Base-by-base conservation (phyloP, 2,888 invertebrate genomes). In the Escarpia spicata region DNA sequence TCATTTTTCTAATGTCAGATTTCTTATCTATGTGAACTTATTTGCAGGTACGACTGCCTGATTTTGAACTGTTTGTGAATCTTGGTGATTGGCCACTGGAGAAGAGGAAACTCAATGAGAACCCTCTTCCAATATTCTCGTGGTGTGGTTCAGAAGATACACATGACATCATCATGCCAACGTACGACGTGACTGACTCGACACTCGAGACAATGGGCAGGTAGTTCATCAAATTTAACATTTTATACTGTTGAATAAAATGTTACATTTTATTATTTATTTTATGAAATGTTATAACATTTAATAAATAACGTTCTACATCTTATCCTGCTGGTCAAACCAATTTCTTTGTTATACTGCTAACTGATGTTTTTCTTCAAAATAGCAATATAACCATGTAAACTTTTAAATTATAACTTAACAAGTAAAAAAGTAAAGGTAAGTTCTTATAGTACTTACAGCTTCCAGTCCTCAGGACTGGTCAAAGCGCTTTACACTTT, bases 81-180 rank as follows among this genome's bases (percentile, higher is more conserved):
- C 97, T 99, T 26, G 99, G 99, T 31, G 99, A 99, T 96, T 99
- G 99, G 99, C 99, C 99, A 0, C 97, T 99, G 44, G 96, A 96
- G 92, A 94, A 94, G 75, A 95, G 94, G 90, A 92, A 92, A 2
- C 45, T 93, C 0, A 91, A 43, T 19, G 91, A 92, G 26, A 31
- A 91, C n/a, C 97, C 98, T 94, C 93, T 97, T 9, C 99, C 99
- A 2, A 97, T 99, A 93, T 98, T 99, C 96, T 99, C 99, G 31
- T 99, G 99, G 99, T 99, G 99, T 96, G 99, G 99, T 1, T 99
- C 98, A 94, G 97, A 97, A 93, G 98, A 98, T 93, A 98, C 98
- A 8, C 97, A 97, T 95, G 99, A 99, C 96, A 99, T 99, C 96
- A 97, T 99, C 52, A 97, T 99, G 97, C 99, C 99, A 10, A 99